These are phyloP conservation scores for Drosophila leontia DNA, from an alignment of 1,140 invertebrate genomes.

Conservation along the genomic window DNA sequence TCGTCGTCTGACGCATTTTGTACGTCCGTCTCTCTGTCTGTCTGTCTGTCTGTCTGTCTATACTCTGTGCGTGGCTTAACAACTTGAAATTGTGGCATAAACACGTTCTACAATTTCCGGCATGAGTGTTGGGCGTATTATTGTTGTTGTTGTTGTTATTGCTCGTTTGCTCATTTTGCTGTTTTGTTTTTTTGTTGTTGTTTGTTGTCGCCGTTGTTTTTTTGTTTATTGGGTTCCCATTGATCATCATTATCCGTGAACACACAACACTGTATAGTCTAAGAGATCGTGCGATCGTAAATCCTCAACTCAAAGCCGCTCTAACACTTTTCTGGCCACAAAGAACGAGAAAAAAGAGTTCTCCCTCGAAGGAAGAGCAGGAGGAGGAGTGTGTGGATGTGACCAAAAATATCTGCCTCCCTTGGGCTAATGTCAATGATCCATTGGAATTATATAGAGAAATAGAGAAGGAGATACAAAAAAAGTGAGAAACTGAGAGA, in stretches of 20 bases:
- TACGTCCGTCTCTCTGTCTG: constrained; percentile 54
- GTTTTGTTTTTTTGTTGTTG: constrained; percentile 24
- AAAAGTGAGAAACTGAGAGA: neutral
- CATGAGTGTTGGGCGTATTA: constrained; percentile 76
- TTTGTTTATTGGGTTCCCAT: constrained; percentile 63
- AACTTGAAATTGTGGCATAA: constrained; percentile 83
- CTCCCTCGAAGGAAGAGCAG: neutral
- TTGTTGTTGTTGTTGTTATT: constrained; percentile 52
- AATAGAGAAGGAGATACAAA: neutral
- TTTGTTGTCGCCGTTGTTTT: constrained; percentile 50
- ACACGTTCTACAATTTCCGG: constrained; percentile 82
- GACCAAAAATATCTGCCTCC: constrained; percentile 40
- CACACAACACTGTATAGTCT: constrained; percentile 37
- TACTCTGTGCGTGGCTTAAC: constrained; percentile 75
- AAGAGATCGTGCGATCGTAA: constrained; percentile 13
- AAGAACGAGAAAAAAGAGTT: constrained; percentile 7
- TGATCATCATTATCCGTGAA: constrained; percentile 73
- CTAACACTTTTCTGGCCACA: constrained; percentile 12
- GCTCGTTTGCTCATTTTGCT: constrained; percentile 35
- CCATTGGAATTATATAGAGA: constrained; percentile 12
- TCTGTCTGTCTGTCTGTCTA: constrained; percentile 29
- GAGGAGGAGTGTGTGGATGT: neutral
- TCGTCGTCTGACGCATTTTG: constrained; percentile 44
- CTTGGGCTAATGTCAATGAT: constrained; percentile 29
- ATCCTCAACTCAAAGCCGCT: constrained; percentile 22